These are phyloP conservation scores for Agriotes lineatus DNA, from an alignment of 2,888 invertebrate genomes.

Conservation along the genomic window DNA sequence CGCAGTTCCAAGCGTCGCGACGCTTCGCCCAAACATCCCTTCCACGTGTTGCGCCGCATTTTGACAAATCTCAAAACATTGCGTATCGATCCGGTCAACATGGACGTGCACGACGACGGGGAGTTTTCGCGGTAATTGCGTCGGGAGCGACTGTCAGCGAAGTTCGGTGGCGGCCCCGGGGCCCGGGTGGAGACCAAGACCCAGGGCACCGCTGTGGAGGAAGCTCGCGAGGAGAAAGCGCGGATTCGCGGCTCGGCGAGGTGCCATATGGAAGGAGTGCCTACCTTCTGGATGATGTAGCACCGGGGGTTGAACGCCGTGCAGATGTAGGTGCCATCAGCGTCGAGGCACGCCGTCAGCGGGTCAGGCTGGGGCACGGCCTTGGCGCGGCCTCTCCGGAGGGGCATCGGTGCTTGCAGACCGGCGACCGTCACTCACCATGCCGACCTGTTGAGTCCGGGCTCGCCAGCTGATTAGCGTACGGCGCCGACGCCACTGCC, in stretches of 20 bases:
- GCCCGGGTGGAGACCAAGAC: no score
- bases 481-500: conserved; percentile 55
- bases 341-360: conserved; percentile 67
- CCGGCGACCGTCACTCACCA: conserved; percentile 62
- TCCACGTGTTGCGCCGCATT: conserved; percentile 57
- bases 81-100: conserved; percentile 56
- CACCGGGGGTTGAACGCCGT: conserved; percentile 74
- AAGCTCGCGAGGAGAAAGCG: not conserved
- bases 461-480: conserved; percentile 60
- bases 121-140: conserved; percentile 33
- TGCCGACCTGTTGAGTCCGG: conserved; percentile 68
- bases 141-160: no score
- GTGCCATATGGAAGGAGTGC: conserved; percentile 46
- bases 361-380: conserved; percentile 60
- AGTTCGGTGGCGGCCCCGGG: no score
- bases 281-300: conserved; percentile 76
- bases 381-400: conserved; percentile 59
- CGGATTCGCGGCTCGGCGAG: not conserved
- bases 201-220: not conserved
- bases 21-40: conserved; percentile 19
- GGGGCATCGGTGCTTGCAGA: conserved; percentile 62
- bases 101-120: conserved; percentile 42
- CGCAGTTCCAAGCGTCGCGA: conserved; percentile 4
- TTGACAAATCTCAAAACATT: conserved; percentile 52
- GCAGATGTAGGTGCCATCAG: conserved; percentile 73